phyloP scores from a whole-genome alignment of 2,797 vertebrate genomes.

The Sus cebifrons region DNA sequence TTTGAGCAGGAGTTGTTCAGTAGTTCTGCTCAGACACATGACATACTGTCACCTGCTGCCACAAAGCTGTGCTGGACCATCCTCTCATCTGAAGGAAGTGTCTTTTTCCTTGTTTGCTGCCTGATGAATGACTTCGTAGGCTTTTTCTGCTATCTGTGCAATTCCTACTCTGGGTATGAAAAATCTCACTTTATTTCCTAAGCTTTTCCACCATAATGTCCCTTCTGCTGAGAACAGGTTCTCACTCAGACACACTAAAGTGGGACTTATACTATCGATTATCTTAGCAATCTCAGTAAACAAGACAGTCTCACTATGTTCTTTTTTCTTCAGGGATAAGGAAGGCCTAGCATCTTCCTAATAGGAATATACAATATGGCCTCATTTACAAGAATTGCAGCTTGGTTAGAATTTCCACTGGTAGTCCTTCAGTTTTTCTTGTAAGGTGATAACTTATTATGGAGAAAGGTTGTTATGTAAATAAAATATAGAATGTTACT shows the following conservation, averaged over 20 bases:
- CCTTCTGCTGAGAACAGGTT: conserved; percentile 30
- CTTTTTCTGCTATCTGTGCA: conserved; percentile 58
- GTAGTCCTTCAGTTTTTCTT: conserved; percentile 18
- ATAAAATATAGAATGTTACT: not conserved
- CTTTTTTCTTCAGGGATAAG: not conserved
- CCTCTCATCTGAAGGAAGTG: not conserved
- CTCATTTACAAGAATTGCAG: conserved; percentile 1
- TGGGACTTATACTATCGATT: not conserved
- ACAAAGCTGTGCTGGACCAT: not conserved
- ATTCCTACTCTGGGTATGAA: conserved; percentile 26
- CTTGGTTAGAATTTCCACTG: not conserved
- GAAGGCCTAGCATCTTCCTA: not conserved
- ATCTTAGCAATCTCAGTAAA: conserved; percentile 55
- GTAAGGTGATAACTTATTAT: not conserved
- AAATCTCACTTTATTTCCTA: conserved; percentile 70
- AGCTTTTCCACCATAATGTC: not conserved
- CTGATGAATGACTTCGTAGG: conserved; percentile 56
- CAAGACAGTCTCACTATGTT: not conserved
- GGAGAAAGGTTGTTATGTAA: not conserved
- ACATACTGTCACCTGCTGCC: not conserved
- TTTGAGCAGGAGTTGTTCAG: not conserved
- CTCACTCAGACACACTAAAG: conserved; percentile 47
- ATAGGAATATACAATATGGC: not conserved
- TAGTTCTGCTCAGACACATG: not conserved
- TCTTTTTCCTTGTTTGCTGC: not conserved